phyloP scores from a whole-genome alignment of 2,797 vertebrate species.

The Argya squamiceps region DNA sequence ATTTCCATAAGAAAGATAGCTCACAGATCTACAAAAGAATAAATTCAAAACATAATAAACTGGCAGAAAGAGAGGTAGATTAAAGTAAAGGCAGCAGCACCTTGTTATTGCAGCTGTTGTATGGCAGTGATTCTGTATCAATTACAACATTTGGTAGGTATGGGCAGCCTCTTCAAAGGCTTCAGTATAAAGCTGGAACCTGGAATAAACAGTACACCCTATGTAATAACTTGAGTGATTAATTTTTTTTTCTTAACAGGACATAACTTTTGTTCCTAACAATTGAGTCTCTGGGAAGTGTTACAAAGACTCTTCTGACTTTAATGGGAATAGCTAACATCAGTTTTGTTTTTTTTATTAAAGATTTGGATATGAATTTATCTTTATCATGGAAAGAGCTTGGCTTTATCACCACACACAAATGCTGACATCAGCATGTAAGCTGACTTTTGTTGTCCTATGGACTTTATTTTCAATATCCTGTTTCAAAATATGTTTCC shows the following conservation, averaged over 20 bases:
- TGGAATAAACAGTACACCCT: slow-evolving; percentile 76
- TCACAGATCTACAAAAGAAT: slow-evolving; percentile 92
- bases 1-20: slow-evolving; percentile 99
- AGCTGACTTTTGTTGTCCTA: slow-evolving; percentile 70
- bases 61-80: slow-evolving; percentile 90
- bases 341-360: slow-evolving; percentile 71
- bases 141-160: slow-evolving; percentile 86
- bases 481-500: slow-evolving; percentile 69
- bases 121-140: slow-evolving; percentile 88
- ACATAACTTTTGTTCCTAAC: slow-evolving; percentile 84
- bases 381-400: slow-evolving; percentile 79
- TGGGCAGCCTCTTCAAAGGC: slow-evolving; percentile 87
- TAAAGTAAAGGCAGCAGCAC: slow-evolving; percentile 90
- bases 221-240: slow-evolving; percentile 85
- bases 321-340: slow-evolving; percentile 70
- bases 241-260: slow-evolving; percentile 79
- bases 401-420: slow-evolving; percentile 72
- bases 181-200: slow-evolving; percentile 79
- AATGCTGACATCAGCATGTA: slow-evolving; percentile 73
- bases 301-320: slow-evolving; percentile 69
- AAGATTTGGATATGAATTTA: slow-evolving; percentile 80
- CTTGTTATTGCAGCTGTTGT: slow-evolving; percentile 89
- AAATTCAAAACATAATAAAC: slow-evolving; percentile 91
- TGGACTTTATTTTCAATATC: slow-evolving; percentile 77
- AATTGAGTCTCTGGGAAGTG: slow-evolving; percentile 78